Evolutionary conservation across 2,113 vertebrate genomes (phyloP).

Genomic region (Melanocharis versteri): DNA sequence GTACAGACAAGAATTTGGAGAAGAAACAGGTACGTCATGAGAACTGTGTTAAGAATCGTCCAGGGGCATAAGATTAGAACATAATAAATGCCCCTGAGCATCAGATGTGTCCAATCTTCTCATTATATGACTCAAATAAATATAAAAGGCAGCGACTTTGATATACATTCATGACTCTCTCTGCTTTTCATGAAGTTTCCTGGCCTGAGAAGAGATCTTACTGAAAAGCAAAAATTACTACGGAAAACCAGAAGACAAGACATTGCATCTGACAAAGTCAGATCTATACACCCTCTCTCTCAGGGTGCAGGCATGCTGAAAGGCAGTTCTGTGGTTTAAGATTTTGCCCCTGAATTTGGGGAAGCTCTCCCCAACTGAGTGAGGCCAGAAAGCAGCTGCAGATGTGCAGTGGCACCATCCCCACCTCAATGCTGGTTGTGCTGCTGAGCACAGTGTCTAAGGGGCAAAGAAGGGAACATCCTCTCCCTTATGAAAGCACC

Average conservation of each 20-base stretch:
- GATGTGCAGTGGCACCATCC: not conserved
- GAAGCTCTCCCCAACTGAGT: not conserved
- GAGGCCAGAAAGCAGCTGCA: not conserved
- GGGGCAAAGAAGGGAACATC: not conserved
- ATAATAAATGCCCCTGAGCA: not conserved
- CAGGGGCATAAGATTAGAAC: not conserved
- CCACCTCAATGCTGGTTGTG: not conserved
- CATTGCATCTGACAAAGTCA: not conserved
- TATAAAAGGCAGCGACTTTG: not conserved
- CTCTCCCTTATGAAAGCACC: not conserved
- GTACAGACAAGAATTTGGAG: not conserved
- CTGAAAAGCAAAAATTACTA: not conserved
- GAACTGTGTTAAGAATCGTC: not conserved
- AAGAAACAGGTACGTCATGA: not conserved
- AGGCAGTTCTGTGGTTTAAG: not conserved
- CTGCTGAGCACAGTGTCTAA: not conserved
- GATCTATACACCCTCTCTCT: too few relatives aligned
- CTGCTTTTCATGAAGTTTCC: not conserved
- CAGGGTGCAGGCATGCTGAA: not conserved
- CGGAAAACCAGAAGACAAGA: not conserved
- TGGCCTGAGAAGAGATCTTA: not conserved
- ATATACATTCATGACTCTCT: not conserved
- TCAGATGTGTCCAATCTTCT: not conserved
- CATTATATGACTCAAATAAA: not conserved
- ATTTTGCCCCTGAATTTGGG: not conserved